Evolutionary conservation across 2,113 vertebrate genomes (phyloP), one percentile per base, ranked within the genome.

Genomic region (Oceanodroma tethys): DNA sequence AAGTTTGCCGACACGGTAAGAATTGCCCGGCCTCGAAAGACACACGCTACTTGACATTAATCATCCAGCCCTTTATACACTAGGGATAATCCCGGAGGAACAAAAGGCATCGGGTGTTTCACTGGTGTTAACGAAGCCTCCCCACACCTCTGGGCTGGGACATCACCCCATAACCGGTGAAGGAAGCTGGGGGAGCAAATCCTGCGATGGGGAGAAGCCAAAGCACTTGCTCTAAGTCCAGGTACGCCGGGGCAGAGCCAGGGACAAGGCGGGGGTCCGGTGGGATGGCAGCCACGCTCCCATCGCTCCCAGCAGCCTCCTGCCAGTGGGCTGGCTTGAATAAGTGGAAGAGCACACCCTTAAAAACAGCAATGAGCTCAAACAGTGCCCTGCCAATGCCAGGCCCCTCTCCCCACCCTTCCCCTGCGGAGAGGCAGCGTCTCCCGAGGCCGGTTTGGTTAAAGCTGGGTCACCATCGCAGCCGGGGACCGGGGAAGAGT

Each of bases 331-430:
- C 38, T 56, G 52, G 53, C 81, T 62, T 62, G 10, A 78, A 5
- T 59, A 22, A 90, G 50, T 78, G 79, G 79, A 97, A 95, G 82
- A 96, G 62, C 92, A 94, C 92, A 76, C 63, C 85, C 93, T 78
- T 27, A 80, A 76, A 93, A 96, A 62, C 71, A 97, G 93, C 88
- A 93, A 32, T 47, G 94, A 96, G 93, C 93, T 96, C 95, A 90
- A 95, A 56, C 5, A 63, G 58, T 2, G 12, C 63, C 55, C 76
- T 81, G 68, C 72, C 92, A 85, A 17, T 1, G 0, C 27, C 0
- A 0, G 43, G 81, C 27, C 66, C 78, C 62, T 80, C 92, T 96
- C 78, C 94, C 70, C 85, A 82, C 78, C 91, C 90, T 80, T 93
- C 63, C 88, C 82, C 75, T 65, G 58, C 8, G 0, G 62, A 70